Evolutionary conservation across 2,888 invertebrate species (phyloP).

Genomic region (Portevinia maculata): DNA sequence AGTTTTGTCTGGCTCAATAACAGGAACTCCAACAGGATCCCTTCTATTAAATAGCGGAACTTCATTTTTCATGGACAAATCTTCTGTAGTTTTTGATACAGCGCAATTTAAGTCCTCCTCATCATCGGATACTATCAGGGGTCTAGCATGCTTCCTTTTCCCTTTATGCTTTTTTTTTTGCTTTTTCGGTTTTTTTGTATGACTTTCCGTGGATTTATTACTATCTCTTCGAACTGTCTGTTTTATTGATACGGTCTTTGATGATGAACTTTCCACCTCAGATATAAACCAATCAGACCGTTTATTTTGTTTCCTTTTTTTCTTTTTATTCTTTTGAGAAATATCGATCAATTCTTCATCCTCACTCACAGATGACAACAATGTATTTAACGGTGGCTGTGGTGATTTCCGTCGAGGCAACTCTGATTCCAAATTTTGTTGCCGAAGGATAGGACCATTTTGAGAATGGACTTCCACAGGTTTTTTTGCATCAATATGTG

Average conservation of each 20-base stretch:
- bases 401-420: slow-evolving; percentile 7
- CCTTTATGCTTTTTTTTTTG: slow-evolving; percentile 32
- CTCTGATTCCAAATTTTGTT: slow-evolving; percentile 21
- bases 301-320: slow-evolving; percentile 58
- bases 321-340: slow-evolving; percentile 39
- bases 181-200: slow-evolving; percentile 11
- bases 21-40: too few species aligned
- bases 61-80: background rate
- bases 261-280: slow-evolving; percentile 30
- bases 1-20: background rate
- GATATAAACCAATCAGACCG: slow-evolving; percentile 15
- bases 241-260: background rate
- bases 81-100: background rate
- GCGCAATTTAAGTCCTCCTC: background rate
- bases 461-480: background rate
- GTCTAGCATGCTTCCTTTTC: slow-evolving; percentile 2
- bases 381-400: background rate
- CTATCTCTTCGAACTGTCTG: slow-evolving; percentile 1
- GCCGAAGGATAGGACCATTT: slow-evolving; percentile 13
- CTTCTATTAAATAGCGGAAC: too few species aligned
- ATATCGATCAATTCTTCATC: background rate
- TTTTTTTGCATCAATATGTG: background rate
- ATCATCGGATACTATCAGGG: slow-evolving; percentile 46
- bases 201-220: background rate
- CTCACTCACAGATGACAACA: slow-evolving; percentile 21